Base-by-base conservation (phyloP, 2,797 vertebrate species). In the Ibycter americanus region DNA sequence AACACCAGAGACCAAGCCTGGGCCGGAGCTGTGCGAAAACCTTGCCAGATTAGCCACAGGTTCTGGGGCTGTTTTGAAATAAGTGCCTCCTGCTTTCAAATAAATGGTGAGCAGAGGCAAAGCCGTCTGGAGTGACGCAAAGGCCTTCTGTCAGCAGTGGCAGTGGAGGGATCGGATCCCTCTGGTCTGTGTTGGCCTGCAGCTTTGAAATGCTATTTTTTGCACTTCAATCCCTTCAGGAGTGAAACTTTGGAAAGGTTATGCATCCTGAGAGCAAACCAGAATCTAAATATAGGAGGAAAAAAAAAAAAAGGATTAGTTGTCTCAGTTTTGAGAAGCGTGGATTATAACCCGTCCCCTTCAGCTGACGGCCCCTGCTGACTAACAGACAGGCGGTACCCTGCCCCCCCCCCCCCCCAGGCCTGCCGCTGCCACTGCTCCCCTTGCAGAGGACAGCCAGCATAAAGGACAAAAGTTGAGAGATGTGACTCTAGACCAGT, bases 211-310 rank as follows among this genome's bases (percentile, higher is more conserved):
- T 25, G 38, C 59, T 79, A 3, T 25, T 87, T 97, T 89, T 92
- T 82, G 19, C 44, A 42, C 51, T 84, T 87, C 9, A 17, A 12
- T 90, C 44, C n/a, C 91, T 95, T 89, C 73, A 92, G 52, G 42
- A 93, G 44, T 12, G 47, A 90, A 94, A 65, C 81, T 93, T 93
- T 80, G 88, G 61, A 94, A 95, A 97, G 83, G 90, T 95, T 96
- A 70, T 6, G 11, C 1, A 0, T 95, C 71, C 36, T 66, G 55
- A 84, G 81, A 96, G 77, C n/a, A 49, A 91, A 80, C 65, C 38
- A 66, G 79, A 82, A 90, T 86, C 89, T 96, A 96, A 95, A 95
- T 86, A 96, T 47, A 90, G 86, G 32, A 66, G 46, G n/a, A 9
- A 23, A 27, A 82, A 85, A 87, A 73, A 74, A 67, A 77, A 92